Conservation (phyloP, 1,140 invertebrate genomes). For the Drosophila micromelanica region DNA sequence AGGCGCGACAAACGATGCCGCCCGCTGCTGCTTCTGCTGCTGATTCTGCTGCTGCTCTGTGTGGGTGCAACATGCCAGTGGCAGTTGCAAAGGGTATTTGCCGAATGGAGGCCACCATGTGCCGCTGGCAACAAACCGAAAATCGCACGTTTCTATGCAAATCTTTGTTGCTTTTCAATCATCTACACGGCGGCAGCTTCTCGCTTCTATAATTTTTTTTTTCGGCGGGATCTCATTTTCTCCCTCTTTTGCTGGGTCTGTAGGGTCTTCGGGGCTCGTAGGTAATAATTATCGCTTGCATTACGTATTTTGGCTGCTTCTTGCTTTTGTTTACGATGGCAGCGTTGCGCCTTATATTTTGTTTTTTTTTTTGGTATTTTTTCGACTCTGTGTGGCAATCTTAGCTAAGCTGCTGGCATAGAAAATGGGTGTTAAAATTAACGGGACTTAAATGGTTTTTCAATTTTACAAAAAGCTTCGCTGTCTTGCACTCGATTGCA, state of each 20-base stretch:
- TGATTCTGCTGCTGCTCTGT: constrained; percentile 30
- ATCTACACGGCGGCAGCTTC: constrained; percentile 62
- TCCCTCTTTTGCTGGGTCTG: constrained; percentile 6
- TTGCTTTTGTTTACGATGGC: constrained; percentile 72
- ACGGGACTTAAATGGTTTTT: constrained; percentile 79
- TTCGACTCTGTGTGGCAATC: constrained; percentile 53
- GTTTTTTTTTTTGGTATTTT: constrained; percentile 5
- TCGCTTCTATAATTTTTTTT: constrained; percentile 49
- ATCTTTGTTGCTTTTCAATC: constrained; percentile 77
- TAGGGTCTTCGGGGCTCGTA: constrained; percentile 51
- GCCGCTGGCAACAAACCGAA: constrained; percentile 55
- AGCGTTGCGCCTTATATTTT: constrained; percentile 30
- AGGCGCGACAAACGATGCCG: constrained; percentile 46
- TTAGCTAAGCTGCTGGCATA: constrained; percentile 64
- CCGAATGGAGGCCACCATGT: constrained; percentile 60
- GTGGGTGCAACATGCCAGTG: constrained; percentile 55
- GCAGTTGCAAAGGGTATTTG: constrained; percentile 54
- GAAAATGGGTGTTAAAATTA: constrained; percentile 82
- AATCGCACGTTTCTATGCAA: constrained; percentile 82
- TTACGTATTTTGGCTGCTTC: constrained; percentile 76
- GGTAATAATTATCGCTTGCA: constrained; percentile 82
- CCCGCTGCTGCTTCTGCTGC: constrained; percentile 8
- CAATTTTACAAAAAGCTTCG: constrained; percentile 63
- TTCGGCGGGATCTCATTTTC: constrained; percentile 18
- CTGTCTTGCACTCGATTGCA: constrained; percentile 47